These are phyloP conservation scores for Tubiluchus corallicola DNA, from an alignment of 2,888 invertebrate genomes.

Conservation along the genomic window DNA sequence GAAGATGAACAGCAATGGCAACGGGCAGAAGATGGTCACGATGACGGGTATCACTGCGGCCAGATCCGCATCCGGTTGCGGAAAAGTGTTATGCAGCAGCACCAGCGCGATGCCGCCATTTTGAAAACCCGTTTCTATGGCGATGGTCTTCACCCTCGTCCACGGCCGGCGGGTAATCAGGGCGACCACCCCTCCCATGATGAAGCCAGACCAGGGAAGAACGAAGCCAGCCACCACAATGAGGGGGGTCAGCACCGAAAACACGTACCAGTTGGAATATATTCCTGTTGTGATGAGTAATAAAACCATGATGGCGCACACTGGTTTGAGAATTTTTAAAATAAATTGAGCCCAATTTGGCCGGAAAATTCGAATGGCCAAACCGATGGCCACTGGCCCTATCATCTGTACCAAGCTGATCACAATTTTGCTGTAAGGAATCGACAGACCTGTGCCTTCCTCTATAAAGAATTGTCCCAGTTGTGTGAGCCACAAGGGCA, in stretches of 20 bases:
- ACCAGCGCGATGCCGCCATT: conserved; percentile 31
- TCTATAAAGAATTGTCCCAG: conserved; percentile 27
- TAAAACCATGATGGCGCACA: conserved; percentile 30
- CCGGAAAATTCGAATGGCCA: conserved; percentile 26
- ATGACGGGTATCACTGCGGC: neutral
- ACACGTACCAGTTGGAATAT: conserved; percentile 31
- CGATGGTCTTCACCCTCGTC: conserved; percentile 19
- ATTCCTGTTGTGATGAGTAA: conserved; percentile 31
- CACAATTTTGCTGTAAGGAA: conserved; percentile 31
- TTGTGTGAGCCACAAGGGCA: conserved; percentile 35
- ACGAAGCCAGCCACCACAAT: neutral
- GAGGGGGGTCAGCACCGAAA: conserved; percentile 24
- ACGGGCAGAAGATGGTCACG: neutral
- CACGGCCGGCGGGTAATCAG: conserved; percentile 1
- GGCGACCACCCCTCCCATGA: neutral
- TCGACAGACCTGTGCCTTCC: conserved; percentile 16
- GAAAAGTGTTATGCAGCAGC: neutral
- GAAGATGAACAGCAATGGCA: neutral
- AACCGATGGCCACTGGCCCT: conserved; percentile 32
- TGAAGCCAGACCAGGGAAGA: neutral
- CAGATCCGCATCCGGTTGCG: neutral
- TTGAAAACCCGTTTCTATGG: conserved; percentile 28
- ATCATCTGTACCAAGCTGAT: conserved; percentile 29
- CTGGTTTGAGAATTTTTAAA: conserved; percentile 21
- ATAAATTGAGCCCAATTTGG: neutral